Evolutionary conservation across 2,113 vertebrate species (phyloP), one percentile per base, ranked within the genome.

Genomic region (Oryzias melastigma): DNA sequence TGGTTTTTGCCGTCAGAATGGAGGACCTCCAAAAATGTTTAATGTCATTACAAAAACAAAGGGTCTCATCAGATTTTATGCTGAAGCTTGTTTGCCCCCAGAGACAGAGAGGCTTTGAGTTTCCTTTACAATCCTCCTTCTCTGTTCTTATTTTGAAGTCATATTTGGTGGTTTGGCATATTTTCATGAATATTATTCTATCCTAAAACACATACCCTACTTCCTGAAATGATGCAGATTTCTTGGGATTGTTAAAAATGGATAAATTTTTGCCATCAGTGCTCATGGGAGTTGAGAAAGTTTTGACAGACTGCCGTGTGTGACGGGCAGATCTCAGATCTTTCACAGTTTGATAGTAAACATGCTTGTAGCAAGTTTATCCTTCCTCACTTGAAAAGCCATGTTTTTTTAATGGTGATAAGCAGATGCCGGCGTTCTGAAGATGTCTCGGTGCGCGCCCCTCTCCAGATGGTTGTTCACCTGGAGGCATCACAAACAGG

Each of bases 391-490:
- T 65, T 71, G 51, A 82, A 54, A 66, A 46, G 17, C 29, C 61
- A 80, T 82, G 24, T 76, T 76, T 86, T 77, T 85, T 84, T 88
- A 76, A 89, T 87, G 70, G 57, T 40, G 78, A 69, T 73, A 65
- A 85, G 68, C 85, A 74, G 77, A 78, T 81, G 73, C 62, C 57
- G 44, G 58, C 20, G 19, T 29, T 65, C 52, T 73, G 62, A 80
- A 68, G 41, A 0, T 58, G 56, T 68, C 45, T 25, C 35, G 59
- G 49, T 46, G 65, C 5, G 29, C 59, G 54, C 56, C 58, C 22
- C 62, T 80, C 68, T 83, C 85, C 82, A 89, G 87, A 90, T 89
- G 85, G 76, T 73, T 68, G 66, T 73, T 79, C 74, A 82, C 71
- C 84, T 83, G 69, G 68, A 75, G 71, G 82, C 75, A 42, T 43